phyloP scores from a whole-genome alignment of 2,888 invertebrate genomes.

The Acrobasis repandana region DNA sequence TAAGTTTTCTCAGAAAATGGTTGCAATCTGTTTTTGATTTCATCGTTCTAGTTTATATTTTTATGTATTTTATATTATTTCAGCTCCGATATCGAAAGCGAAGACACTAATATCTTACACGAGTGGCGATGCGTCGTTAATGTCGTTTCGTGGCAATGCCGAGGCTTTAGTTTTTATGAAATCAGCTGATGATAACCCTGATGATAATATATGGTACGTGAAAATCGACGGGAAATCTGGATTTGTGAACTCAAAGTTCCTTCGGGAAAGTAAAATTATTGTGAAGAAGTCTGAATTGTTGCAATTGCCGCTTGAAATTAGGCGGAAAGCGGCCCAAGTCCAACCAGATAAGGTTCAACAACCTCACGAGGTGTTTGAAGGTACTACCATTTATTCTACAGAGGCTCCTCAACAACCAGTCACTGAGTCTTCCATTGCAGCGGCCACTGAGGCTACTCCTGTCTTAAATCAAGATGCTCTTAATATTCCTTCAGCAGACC shows the following conservation, averaged over 20 bases:
- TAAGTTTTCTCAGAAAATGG: conserved; percentile 57
- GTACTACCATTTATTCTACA: conserved; percentile 84
- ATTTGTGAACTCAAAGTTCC: conserved; percentile 83
- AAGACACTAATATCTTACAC: conserved; percentile 82
- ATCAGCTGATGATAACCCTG: conserved; percentile 83
- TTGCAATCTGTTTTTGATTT: conserved; percentile 47
- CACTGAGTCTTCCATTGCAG: conserved; percentile 33
- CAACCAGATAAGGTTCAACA: conserved; percentile 70
- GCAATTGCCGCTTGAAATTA: conserved; percentile 54
- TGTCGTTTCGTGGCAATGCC: conserved; percentile 84
- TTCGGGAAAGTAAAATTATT: conserved; percentile 84
- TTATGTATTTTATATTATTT: conserved; percentile 44
- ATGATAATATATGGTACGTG: conserved; percentile 88
- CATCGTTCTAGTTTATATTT: conserved; percentile 41
- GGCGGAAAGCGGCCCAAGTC: conserved; percentile 40
- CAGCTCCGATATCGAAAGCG: conserved; percentile 85
- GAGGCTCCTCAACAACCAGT: conserved; percentile 44
- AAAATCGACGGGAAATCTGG: conserved; percentile 87
- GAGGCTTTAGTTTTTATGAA: conserved; percentile 87
- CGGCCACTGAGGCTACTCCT: conserved; percentile 36
- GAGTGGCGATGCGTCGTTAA: conserved; percentile 78
- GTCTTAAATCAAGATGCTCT: conserved; percentile 24
- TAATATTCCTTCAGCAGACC: background rate
- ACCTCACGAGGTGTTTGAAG: conserved; percentile 84
- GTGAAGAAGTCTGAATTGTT: conserved; percentile 55